Percentiles rank a stretch among this genome's conserved stretches.
These are phyloP conservation scores for Pitangus sulphuratus DNA, from an alignment of 2,797 vertebrate genomes.

Conservation along the genomic window DNA sequence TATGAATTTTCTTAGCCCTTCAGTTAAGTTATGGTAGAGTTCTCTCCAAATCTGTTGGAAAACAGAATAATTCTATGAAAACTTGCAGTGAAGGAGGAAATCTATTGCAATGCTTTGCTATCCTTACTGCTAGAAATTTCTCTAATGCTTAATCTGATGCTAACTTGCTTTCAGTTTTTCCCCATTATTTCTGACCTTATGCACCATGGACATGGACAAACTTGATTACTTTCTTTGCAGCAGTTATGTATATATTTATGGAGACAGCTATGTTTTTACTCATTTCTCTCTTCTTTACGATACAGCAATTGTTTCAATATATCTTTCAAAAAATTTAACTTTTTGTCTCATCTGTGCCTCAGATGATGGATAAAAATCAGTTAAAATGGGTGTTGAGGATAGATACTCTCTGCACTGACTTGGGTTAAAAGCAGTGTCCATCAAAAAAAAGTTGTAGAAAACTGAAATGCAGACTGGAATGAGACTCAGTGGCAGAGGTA, in stretches of 20 bases:
- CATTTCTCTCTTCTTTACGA: background rate
- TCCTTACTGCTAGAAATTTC: background rate
- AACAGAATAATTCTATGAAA: background rate
- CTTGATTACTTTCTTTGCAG: background rate
- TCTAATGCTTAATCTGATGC: background rate
- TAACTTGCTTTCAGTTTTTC: background rate
- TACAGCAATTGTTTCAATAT: background rate
- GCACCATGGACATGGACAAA: background rate
- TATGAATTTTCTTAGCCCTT: background rate
- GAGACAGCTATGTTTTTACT: background rate
- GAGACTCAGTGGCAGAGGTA: background rate
- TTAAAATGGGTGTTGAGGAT: background rate
- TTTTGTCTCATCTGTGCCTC: background rate
- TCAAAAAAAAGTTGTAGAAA: background rate
- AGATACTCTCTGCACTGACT: background rate
- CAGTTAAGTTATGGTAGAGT: background rate
- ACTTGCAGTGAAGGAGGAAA: background rate
- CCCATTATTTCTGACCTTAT: background rate
- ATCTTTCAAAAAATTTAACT: background rate
- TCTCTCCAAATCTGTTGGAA: background rate
- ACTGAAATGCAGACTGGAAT: background rate
- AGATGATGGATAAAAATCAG: background rate
- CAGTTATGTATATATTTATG: background rate
- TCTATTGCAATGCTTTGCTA: background rate
- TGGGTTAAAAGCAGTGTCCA: background rate